phyloP scores from a whole-genome alignment of 2,113 vertebrate genomes.

The Perognathus longimembris region DNA sequence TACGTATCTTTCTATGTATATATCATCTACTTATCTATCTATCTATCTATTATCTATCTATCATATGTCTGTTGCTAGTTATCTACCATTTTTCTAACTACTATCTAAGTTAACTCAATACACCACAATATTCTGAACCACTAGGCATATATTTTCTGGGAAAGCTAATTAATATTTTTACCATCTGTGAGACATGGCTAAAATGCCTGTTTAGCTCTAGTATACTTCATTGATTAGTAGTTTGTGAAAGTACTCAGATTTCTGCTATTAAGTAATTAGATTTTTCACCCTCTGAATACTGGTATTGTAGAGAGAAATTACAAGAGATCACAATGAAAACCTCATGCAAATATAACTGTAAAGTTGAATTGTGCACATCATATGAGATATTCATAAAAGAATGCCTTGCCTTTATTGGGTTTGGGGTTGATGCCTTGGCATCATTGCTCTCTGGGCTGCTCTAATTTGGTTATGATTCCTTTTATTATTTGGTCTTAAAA shows the following conservation, averaged over 20 bases:
- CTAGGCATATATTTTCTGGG: neutral
- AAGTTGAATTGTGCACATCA: neutral
- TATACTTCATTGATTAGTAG: neutral
- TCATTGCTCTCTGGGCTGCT: neutral
- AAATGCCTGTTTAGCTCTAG: neutral
- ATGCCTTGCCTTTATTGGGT: neutral
- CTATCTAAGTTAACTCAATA: neutral
- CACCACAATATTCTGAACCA: neutral
- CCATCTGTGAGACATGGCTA: neutral
- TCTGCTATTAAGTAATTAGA: neutral
- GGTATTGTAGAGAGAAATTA: slow-evolving; percentile 7
- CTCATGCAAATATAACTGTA: neutral
- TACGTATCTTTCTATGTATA: no score
- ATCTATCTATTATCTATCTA: neutral
- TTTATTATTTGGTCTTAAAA: slow-evolving; percentile 19
- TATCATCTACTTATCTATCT: no score
- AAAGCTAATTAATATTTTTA: neutral
- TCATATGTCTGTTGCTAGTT: neutral
- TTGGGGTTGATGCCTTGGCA: neutral
- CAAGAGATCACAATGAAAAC: neutral
- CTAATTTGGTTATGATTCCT: neutral
- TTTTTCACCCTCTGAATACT: neutral
- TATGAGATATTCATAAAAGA: slow-evolving; percentile 4
- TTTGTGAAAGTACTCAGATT: neutral
- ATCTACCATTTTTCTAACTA: no score